Evolutionary conservation across 2,113 vertebrate species (phyloP), one percentile per base, ranked within the genome.

Genomic region (Upupa epops): DNA sequence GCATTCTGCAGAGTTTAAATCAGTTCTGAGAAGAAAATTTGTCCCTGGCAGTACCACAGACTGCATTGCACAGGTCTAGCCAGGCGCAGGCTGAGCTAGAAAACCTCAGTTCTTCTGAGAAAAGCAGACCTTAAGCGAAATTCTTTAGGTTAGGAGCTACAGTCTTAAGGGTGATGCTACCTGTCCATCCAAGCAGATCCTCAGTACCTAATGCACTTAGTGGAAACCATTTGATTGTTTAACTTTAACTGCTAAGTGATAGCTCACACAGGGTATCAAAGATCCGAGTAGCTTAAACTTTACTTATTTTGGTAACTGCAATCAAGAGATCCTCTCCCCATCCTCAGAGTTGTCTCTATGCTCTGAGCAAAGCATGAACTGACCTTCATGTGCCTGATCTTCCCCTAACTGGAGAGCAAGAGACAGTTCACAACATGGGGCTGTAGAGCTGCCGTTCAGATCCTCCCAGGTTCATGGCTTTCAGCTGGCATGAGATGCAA

Each of bases 271-370:
- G 31, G 11, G 20, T 37, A 88, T 83, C 61, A 51, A 86, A 42
- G 18, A 54, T 58, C 29, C 16, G 59, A 70, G 46, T 48, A 80
- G 40, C 26, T 69, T 58, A 45, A 86, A 66, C 15, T 17, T 61
- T 73, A 29, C 20, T 17, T 4, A 1, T 3, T 82, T 79, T 72
- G 4, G 17, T 49, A 72, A 8, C n/a, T 63, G 14, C 25, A 9
- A 4, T 55, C 17, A 70, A n/a, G n/a, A 59, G 37, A 22, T 63
- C 15, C 14, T 69, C 3, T 34, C 49, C 5, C 1, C 8, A 2
- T 31, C 51, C 56, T 80, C 19, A 74, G 34, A 49, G 12, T 3
- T 4, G 0, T 11, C 13, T 28, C 31, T 48, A 0, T 51, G 70
- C 24, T 36, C 42, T 64, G 13, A 88, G 18, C 69, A 55, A 78